A percentile compares a stretch with the other conserved stretches of the same genome.
Evolutionary conservation across 2,797 vertebrate species (phyloP).

Genomic region (Crenuchus spilurus): DNA sequence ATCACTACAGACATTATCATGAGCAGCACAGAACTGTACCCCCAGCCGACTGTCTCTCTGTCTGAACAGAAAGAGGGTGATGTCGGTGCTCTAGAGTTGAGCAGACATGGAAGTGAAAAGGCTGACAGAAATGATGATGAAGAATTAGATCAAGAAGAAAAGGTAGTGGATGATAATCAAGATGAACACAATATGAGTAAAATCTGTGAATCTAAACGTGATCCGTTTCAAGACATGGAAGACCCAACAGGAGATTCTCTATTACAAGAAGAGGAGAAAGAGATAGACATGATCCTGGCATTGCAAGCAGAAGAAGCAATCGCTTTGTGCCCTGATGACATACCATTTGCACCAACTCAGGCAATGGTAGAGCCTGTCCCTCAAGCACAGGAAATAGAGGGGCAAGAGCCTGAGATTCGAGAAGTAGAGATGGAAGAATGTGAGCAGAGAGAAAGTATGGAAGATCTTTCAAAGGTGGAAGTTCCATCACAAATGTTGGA

Average conservation of each 20-base stretch:
- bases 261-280: slow-evolving; percentile 48
- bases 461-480: not conserved
- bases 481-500: slow-evolving; percentile 28
- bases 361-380: slow-evolving; percentile 13
- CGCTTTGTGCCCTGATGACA: slow-evolving; percentile 30
- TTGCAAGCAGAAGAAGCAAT: slow-evolving; percentile 13
- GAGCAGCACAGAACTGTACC: slow-evolving; percentile 70
- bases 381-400: slow-evolving; percentile 43
- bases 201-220: not conserved
- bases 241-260: slow-evolving; percentile 13
- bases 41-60: slow-evolving; percentile 42
- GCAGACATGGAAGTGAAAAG: not conserved
- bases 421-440: slow-evolving; percentile 3
- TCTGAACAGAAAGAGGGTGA: slow-evolving; percentile 1
- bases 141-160: not conserved
- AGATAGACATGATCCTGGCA: slow-evolving; percentile 16
- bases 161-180: not conserved
- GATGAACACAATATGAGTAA: not conserved
- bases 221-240: slow-evolving; percentile 11
- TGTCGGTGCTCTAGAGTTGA: not conserved
- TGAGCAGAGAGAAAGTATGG: not conserved
- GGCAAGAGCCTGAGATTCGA: slow-evolving; percentile 9
- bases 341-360: slow-evolving; percentile 37
- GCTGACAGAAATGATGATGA: not conserved
- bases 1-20: slow-evolving; percentile 65